Evolutionary conservation across 2,888 invertebrate species (phyloP).

Genomic region (Ornithoptera priamus): DNA sequence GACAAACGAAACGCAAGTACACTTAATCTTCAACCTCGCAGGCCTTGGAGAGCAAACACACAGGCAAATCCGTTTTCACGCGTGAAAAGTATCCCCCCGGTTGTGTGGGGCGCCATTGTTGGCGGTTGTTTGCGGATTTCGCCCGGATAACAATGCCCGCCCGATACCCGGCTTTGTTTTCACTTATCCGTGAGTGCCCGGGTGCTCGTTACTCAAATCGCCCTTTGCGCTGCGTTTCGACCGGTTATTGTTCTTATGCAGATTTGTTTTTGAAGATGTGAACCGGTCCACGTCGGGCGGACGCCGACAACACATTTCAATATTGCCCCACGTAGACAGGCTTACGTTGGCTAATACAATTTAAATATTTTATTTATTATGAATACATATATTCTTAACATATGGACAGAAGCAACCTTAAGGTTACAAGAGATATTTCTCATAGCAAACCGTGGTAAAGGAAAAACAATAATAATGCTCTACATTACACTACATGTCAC

Average conservation of each 20-base stretch:
- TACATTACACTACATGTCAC: too few species aligned
- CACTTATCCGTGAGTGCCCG: constrained; percentile 51
- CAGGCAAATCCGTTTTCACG: constrained; percentile 38
- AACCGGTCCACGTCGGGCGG: constrained; percentile 7
- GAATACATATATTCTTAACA: too few species aligned
- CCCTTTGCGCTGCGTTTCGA: constrained; percentile 36
- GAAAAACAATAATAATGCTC: too few species aligned
- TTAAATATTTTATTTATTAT: neutral
- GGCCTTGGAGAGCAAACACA: constrained; percentile 36
- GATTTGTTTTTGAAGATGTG: constrained; percentile 34
- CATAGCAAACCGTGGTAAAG: too few species aligned
- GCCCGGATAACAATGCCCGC: constrained; percentile 57
- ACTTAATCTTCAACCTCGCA: constrained; percentile 32
- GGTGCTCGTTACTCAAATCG: constrained; percentile 57
- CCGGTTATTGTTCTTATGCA: constrained; percentile 40
- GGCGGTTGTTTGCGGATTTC: constrained; percentile 52
- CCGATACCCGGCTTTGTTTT: constrained; percentile 48
- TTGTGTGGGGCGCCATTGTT: constrained; percentile 39
- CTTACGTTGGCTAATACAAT: neutral
- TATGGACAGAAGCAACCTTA: neutral
- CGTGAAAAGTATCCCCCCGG: constrained; percentile 35
- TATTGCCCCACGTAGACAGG: neutral
- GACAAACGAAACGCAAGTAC: constrained; percentile 8
- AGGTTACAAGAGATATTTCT: too few species aligned
- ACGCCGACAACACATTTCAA: constrained; percentile 27